Conservation (phyloP, 2,797 vertebrate genomes). For the Falco novaeseelandiae region DNA sequence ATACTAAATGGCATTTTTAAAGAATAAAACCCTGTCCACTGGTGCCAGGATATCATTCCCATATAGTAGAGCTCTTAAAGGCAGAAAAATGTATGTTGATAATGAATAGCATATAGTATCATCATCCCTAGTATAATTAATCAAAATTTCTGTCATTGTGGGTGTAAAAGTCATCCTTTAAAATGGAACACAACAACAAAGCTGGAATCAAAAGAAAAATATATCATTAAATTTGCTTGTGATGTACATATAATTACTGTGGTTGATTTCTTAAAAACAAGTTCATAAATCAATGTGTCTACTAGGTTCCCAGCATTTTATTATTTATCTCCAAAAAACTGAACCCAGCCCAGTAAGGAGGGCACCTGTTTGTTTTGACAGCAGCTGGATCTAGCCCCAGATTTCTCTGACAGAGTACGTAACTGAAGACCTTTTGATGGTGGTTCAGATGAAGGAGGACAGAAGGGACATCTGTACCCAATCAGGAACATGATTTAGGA, state of each 20-base stretch:
- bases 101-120: background rate
- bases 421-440: background rate
- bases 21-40: background rate
- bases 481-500: background rate
- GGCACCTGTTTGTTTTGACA: background rate
- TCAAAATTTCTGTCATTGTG: background rate
- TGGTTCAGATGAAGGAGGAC: background rate
- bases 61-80: background rate
- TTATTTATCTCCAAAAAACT: background rate
- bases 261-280: background rate
- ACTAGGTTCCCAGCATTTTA: background rate
- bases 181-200: background rate
- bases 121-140: background rate
- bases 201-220: background rate
- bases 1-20: background rate
- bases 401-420: background rate
- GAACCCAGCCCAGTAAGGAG: background rate
- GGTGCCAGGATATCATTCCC: background rate
- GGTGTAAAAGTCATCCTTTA: constrained; percentile 28
- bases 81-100: background rate
- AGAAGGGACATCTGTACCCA: background rate
- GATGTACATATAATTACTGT: background rate
- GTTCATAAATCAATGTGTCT: background rate
- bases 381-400: background rate
- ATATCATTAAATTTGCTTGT: background rate